A percentile compares a stretch with the other conserved stretches of the same genome.
Conservation (phyloP, 2,797 vertebrate genomes). For the Zalophus californianus region DNA sequence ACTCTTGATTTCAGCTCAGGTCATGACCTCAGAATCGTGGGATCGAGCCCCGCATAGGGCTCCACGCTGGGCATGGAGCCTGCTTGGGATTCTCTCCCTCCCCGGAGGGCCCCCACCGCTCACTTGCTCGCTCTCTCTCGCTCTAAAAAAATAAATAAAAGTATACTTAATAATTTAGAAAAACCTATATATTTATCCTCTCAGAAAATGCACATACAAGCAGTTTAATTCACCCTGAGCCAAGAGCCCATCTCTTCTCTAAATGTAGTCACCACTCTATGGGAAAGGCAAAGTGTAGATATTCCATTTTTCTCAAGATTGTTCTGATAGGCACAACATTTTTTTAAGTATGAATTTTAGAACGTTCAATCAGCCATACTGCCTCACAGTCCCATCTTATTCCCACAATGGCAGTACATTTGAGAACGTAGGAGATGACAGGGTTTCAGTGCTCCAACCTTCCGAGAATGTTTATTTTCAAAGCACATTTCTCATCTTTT, state of each 20-base stretch:
- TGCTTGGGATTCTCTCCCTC: not conserved
- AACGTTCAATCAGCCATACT: not conserved
- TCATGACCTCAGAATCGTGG: not conserved
- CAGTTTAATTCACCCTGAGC: not conserved
- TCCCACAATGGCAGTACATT: not conserved
- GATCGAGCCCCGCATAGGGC: not conserved
- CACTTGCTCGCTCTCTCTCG: not conserved
- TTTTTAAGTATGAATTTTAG: not conserved
- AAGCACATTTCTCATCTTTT: conserved; percentile 45
- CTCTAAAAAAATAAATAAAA: not conserved
- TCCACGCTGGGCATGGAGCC: not conserved
- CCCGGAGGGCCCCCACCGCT: no score
- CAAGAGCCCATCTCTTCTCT: not conserved
- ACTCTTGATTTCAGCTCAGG: not conserved
- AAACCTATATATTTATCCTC: not conserved
- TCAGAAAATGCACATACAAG: not conserved
- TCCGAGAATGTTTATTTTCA: conserved; percentile 28
- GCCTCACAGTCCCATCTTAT: not conserved
- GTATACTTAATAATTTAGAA: not conserved
- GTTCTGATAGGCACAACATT: not conserved
- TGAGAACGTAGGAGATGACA: not conserved
- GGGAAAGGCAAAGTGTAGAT: fast-evolving
- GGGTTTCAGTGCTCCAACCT: not conserved
- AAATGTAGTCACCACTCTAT: fast-evolving
- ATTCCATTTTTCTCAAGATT: not conserved